Evolutionary conservation across 2,113 vertebrate species (phyloP).

Genomic region (Hyperoodon ampullatus): DNA sequence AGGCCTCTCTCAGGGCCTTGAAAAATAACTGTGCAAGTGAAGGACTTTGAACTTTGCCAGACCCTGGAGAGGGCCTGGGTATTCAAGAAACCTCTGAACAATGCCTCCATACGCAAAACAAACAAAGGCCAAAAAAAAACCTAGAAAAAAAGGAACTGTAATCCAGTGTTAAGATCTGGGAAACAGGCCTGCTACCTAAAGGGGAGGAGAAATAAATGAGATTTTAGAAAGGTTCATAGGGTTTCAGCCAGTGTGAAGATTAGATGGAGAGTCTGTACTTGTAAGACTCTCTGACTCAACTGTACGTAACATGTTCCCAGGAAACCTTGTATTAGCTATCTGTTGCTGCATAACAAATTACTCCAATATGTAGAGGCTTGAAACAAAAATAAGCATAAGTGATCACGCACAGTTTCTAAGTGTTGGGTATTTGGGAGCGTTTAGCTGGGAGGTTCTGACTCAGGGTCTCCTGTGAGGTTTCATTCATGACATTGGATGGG

Average conservation of each 20-base stretch:
- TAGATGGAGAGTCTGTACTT: not conserved
- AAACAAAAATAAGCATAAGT: not conserved
- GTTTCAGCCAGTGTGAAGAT: not conserved
- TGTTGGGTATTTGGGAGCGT: not conserved
- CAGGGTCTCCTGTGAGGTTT: not conserved
- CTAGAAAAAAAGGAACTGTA: not conserved
- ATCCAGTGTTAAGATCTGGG: not conserved
- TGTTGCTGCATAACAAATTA: not conserved
- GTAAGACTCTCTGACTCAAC: not conserved
- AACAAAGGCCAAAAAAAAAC: not conserved
- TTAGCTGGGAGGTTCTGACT: not conserved
- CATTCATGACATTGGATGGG: not conserved
- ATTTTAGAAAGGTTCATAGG: not conserved
- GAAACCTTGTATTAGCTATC: not conserved
- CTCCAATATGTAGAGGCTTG: not conserved
- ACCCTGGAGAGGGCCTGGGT: not conserved
- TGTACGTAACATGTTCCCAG: not conserved
- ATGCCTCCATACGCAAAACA: not conserved
- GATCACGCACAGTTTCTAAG: not conserved
- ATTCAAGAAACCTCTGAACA: not conserved
- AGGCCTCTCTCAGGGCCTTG: not conserved
- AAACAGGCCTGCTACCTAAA: not conserved
- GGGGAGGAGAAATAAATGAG: not conserved
- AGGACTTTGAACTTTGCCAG: not conserved
- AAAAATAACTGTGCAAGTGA: not conserved